phyloP scores from a whole-genome alignment of 2,113 vertebrate species.

The Oncorhynchus clarkii region DNA sequence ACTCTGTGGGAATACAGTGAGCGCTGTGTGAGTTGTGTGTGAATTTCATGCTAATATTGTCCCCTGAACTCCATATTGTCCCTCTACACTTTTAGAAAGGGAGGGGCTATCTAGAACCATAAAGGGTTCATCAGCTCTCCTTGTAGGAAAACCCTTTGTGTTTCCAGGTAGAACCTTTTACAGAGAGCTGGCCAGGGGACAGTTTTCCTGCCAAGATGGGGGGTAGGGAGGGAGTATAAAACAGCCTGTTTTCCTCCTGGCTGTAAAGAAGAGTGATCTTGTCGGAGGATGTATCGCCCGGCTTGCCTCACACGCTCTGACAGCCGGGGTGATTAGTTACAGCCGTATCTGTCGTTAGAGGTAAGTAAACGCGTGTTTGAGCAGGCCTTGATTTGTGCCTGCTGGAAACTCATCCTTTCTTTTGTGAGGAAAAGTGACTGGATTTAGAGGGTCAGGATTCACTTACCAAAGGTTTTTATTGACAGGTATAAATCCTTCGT shows the following conservation, averaged over 20 bases:
- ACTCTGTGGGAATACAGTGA: not conserved
- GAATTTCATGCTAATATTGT: not conserved
- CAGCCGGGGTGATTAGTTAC: constrained; percentile 75
- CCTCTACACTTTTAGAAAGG: not conserved
- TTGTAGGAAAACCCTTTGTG: no score
- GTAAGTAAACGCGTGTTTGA: constrained; percentile 77
- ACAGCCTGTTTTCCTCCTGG: constrained; percentile 46
- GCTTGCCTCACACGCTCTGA: constrained; percentile 57
- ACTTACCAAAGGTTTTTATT: constrained; percentile 80
- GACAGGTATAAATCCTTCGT: constrained; percentile 77
- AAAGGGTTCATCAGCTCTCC: no score
- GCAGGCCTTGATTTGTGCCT: constrained; percentile 75
- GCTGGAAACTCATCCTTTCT: constrained; percentile 70
- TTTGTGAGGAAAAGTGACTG: constrained; percentile 70
- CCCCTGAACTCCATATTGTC: not conserved
- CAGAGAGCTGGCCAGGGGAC: constrained; percentile 27
- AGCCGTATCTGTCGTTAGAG: constrained; percentile 62
- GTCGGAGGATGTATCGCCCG: constrained; percentile 56
- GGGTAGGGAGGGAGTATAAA: constrained; percentile 43
- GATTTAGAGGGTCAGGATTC: constrained; percentile 76
- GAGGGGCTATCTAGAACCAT: constrained; percentile 36
- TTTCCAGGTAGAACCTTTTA: constrained; percentile 8
- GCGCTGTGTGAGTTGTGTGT: not conserved
- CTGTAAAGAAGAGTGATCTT: constrained; percentile 65
- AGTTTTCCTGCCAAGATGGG: constrained; percentile 25